phyloP scores from a whole-genome alignment of 2,113 vertebrate genomes.

The Octodon degus region DNA sequence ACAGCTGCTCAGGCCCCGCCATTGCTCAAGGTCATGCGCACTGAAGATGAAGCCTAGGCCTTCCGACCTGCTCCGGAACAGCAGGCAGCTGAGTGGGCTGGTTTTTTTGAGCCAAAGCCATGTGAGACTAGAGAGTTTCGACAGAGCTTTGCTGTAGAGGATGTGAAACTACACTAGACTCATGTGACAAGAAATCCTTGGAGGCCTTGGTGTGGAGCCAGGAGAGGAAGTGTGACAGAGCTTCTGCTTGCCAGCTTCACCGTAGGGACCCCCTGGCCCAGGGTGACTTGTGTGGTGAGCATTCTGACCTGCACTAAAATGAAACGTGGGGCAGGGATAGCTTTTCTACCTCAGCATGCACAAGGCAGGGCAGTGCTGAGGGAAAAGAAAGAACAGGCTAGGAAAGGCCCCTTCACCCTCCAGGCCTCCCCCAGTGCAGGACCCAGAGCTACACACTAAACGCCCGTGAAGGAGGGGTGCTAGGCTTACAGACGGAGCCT shows the following conservation, averaged over 20 bases:
- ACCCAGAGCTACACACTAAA: constrained; percentile 42
- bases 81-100: constrained; percentile 45
- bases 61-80: constrained; percentile 4
- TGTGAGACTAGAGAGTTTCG: constrained; percentile 77
- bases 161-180: constrained; percentile 79
- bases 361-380: neutral
- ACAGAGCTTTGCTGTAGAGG: constrained; percentile 77
- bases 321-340: neutral
- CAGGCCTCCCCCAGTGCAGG: constrained; percentile 9
- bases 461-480: neutral
- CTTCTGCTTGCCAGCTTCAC: constrained; percentile 70
- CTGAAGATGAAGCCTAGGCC: constrained; percentile 29
- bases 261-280: constrained; percentile 45
- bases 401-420: constrained; percentile 17
- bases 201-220: constrained; percentile 76
- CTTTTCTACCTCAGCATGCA: neutral
- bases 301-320: constrained; percentile 27
- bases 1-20: neutral
- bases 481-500: constrained; percentile 67
- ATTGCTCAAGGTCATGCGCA: neutral
- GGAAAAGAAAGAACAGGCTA: too few species aligned
- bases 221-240: constrained; percentile 55
- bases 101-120: constrained; percentile 70
- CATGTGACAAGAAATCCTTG: constrained; percentile 78
- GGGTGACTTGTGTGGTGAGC: constrained; percentile 47